Percentiles rank a stretch among this genome's conserved stretches.
Conservation (phyloP, 2,888 invertebrate species). For the Eupithecia abbreviata region DNA sequence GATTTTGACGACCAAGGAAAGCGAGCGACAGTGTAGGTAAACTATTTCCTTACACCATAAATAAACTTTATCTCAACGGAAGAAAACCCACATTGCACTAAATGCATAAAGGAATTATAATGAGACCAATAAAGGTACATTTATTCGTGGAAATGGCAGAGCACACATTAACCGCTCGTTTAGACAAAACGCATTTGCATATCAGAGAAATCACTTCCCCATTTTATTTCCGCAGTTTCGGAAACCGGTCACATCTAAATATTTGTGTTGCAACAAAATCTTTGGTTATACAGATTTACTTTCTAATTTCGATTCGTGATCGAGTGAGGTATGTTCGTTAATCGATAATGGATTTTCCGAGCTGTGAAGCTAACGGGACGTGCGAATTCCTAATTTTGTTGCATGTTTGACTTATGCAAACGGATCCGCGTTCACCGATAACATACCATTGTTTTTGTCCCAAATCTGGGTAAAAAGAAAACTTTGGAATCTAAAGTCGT, state of each 20-base stretch:
- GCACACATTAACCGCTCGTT: slow-evolving; percentile 24
- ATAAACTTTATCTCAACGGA: slow-evolving; percentile 3
- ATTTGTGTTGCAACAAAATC: slow-evolving; percentile 43
- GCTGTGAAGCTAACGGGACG: slow-evolving; percentile 22
- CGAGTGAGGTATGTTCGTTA: slow-evolving; percentile 33
- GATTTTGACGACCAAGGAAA: not conserved
- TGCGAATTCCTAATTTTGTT: not conserved
- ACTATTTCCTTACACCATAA: not conserved
- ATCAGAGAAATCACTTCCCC: slow-evolving; percentile 44
- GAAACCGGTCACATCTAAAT: slow-evolving; percentile 47
- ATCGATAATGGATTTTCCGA: slow-evolving; percentile 25
- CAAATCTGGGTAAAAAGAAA: not conserved
- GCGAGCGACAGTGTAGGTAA: not conserved
- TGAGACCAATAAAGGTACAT: not conserved
- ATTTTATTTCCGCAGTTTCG: slow-evolving; percentile 41
- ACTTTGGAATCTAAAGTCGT: not conserved
- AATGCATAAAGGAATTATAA: not conserved
- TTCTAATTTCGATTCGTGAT: slow-evolving; percentile 41
- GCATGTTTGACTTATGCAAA: slow-evolving; percentile 12
- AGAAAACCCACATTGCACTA: slow-evolving; percentile 14
- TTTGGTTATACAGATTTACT: slow-evolving; percentile 40
- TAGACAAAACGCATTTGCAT: slow-evolving; percentile 36
- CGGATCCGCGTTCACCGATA: not conserved
- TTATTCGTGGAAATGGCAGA: slow-evolving; percentile 14
- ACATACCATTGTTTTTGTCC: not conserved